These are phyloP conservation scores for Ricordea florida DNA, from an alignment of 92 coral and sea anemone genomes.

Conservation along the genomic window DNA sequence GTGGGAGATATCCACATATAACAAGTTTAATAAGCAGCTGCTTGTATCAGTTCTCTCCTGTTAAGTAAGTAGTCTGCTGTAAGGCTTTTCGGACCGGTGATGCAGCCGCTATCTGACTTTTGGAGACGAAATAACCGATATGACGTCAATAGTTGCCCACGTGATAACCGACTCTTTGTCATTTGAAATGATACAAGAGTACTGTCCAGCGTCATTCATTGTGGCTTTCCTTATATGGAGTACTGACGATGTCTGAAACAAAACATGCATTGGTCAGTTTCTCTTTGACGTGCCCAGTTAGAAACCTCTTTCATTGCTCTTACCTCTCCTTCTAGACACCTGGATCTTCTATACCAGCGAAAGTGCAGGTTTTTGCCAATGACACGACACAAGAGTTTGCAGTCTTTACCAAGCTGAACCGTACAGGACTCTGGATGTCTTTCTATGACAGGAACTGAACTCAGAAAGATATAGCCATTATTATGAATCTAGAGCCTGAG, in stretches of 20 bases:
- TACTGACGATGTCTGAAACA: conserved; percentile 63
- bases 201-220: conserved; percentile 85
- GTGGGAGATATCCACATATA: too few relatives aligned
- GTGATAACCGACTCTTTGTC: conserved; percentile 88
- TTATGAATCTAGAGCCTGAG: too few relatives aligned
- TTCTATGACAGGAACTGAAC: conserved; percentile 74
- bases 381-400: conserved; percentile 71
- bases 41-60: too few relatives aligned
- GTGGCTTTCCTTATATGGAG: conserved; percentile 86
- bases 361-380: conserved; percentile 78
- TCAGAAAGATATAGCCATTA: too few relatives aligned
- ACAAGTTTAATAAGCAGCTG: too few relatives aligned
- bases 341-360: conserved; percentile 82
- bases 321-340: conserved; percentile 80
- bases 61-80: too few relatives aligned
- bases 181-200: conserved; percentile 83
- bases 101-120: conserved; percentile 71
- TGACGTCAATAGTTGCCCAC: conserved; percentile 91
- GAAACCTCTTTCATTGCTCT: not conserved
- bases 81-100: too few relatives aligned
- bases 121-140: conserved; percentile 81
- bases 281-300: not conserved
- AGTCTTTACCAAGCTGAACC: conserved; percentile 80
- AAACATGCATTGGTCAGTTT: not conserved
- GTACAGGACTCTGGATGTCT: conserved; percentile 83